A percentile compares a stretch with the other conserved stretches of the same genome.
Evolutionary conservation across 2,888 invertebrate genomes (phyloP).

Genomic region (Alcis repandata): DNA sequence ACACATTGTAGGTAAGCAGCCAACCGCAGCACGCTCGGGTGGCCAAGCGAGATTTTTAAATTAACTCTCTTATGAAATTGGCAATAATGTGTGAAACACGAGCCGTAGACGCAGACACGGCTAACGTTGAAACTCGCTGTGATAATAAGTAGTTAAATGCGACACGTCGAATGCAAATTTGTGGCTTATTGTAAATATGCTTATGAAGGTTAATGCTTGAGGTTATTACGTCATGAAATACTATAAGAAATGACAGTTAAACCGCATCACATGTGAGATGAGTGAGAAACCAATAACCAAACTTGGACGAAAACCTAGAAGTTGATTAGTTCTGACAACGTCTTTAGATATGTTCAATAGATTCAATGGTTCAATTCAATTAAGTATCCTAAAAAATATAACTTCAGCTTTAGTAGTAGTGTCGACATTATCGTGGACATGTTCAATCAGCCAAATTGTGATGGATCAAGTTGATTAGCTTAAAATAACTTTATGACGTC

Average conservation of each 20-base stretch:
- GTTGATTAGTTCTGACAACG: no score
- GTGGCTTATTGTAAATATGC: constrained; percentile 21
- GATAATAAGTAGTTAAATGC: constrained; percentile 18
- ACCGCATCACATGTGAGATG: background rate
- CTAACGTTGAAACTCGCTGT: constrained; percentile 23
- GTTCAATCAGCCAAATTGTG: constrained; percentile 14
- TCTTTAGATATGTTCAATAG: background rate
- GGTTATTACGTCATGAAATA: constrained; percentile 12
- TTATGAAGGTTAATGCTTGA: constrained; percentile 18
- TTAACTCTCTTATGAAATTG: constrained; percentile 68
- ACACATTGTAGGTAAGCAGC: constrained; percentile 53
- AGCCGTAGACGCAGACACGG: constrained; percentile 38
- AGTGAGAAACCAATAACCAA: background rate
- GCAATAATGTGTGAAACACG: constrained; percentile 63
- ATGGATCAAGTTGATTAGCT: constrained; percentile 28
- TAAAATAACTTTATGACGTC: constrained; percentile 21
- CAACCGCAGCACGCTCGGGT: constrained; percentile 66
- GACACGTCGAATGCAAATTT: constrained; percentile 10
- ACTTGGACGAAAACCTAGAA: background rate
- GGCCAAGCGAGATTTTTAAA: constrained; percentile 66
- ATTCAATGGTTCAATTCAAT: no score
- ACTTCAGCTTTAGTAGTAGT: constrained; percentile 7
- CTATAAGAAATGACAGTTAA: constrained; percentile 5
- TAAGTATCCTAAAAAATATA: constrained; percentile 3
- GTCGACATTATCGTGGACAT: constrained; percentile 20